Evolutionary conservation across 2,888 invertebrate species (phyloP).

Genomic region (Hedychridium roseum): DNA sequence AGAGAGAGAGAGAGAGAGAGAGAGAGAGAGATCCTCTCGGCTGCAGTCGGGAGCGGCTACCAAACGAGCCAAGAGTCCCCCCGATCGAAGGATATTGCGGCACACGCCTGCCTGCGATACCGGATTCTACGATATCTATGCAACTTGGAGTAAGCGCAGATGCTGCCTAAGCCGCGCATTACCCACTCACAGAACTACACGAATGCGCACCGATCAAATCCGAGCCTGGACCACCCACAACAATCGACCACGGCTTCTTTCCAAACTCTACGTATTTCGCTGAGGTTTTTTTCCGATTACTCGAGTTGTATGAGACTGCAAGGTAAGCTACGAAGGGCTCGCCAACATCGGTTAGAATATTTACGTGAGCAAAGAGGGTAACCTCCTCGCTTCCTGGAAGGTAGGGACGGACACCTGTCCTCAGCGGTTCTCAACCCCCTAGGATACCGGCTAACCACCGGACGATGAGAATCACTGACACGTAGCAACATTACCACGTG

Average conservation of each 20-base stretch:
- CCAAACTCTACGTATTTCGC: too few relatives aligned
- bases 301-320: too few relatives aligned
- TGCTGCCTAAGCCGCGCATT: too few relatives aligned
- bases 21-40: neutral
- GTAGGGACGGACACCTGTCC: slow-evolving; percentile 62
- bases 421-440: slow-evolving; percentile 52
- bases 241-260: too few relatives aligned
- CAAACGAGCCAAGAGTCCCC: slow-evolving; percentile 13
- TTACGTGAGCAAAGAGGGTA: slow-evolving; percentile 45
- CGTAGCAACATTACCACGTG: slow-evolving; percentile 35
- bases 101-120: slow-evolving; percentile 3
- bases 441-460: too few relatives aligned
- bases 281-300: too few relatives aligned
- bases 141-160: too few relatives aligned
- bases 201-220: too few relatives aligned
- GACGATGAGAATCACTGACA: slow-evolving; percentile 41
- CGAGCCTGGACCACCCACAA: too few relatives aligned
- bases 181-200: too few relatives aligned
- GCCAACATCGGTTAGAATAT: slow-evolving; percentile 36
- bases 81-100: slow-evolving; percentile 24
- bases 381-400: slow-evolving; percentile 60
- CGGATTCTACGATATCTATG: too few relatives aligned
- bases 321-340: too few relatives aligned
- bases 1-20: neutral
- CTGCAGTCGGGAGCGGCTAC: slow-evolving; percentile 26